Conservation (phyloP, 2,797 vertebrate species). For the Rhinogobio ventralis region DNA sequence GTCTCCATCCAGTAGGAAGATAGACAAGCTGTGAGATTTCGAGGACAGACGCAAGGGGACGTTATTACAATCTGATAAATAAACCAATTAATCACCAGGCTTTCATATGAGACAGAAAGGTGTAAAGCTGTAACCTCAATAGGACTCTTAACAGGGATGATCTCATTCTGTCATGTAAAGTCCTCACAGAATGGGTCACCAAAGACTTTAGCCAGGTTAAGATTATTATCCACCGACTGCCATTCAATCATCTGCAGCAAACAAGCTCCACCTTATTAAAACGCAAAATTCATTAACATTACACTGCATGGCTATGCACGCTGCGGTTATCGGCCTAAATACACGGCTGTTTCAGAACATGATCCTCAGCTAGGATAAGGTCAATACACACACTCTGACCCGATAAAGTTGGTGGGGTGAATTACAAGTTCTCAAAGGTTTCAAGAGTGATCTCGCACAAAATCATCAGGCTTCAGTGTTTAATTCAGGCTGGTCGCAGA, state of each 20-base stretch:
- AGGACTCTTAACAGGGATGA: neutral
- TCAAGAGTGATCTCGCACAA: neutral
- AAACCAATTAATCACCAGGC: neutral
- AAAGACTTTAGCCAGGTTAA: constrained; percentile 18
- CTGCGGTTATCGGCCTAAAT: neutral
- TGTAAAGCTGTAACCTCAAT: neutral
- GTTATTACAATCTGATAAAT: neutral
- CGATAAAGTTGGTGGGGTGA: neutral
- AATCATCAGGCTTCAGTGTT: neutral
- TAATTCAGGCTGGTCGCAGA: constrained; percentile 27
- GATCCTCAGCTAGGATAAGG: neutral
- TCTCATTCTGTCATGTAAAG: neutral
- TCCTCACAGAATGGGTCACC: neutral
- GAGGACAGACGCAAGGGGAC: neutral
- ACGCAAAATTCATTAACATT: neutral
- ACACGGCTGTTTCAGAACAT: neutral
- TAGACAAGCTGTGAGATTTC: neutral
- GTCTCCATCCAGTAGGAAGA: neutral
- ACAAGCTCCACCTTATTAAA: neutral
- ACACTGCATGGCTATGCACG: neutral
- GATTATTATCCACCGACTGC: constrained; percentile 6
- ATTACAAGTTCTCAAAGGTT: neutral
- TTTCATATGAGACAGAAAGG: neutral
- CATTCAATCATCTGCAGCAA: neutral
- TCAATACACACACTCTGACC: neutral